A percentile compares a stretch with the other conserved stretches of the same genome.
phyloP scores from a whole-genome alignment of 2,888 invertebrate genomes.

The Xanthorhoe designata region DNA sequence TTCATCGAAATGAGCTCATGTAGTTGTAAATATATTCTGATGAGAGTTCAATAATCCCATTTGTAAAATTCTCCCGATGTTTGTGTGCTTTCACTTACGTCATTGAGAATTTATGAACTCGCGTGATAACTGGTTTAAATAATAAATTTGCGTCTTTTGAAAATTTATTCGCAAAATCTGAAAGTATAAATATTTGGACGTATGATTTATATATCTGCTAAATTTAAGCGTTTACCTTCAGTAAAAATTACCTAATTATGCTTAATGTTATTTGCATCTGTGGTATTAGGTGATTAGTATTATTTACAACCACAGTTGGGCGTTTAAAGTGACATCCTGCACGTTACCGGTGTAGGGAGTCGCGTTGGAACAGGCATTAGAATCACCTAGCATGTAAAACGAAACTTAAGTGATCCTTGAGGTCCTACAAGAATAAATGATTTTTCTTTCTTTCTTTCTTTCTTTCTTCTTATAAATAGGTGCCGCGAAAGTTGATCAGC shows the following conservation, averaged over 20 bases:
- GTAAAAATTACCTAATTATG: neutral
- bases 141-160: constrained; percentile 9
- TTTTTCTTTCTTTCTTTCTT: too few relatives aligned
- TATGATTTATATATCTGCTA: constrained; percentile 1
- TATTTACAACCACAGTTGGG: too few relatives aligned
- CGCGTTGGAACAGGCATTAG: too few relatives aligned
- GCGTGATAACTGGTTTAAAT: constrained; percentile 13
- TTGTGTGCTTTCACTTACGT: constrained; percentile 21
- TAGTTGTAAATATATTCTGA: constrained; percentile 28
- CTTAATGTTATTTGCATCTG: too few relatives aligned
- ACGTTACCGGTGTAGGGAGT: too few relatives aligned
- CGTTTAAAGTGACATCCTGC: too few relatives aligned
- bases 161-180: neutral
- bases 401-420: too few relatives aligned
- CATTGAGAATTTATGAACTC: constrained; percentile 23
- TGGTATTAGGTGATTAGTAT: too few relatives aligned
- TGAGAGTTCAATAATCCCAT: constrained; percentile 53
- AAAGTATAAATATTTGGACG: constrained; percentile 1
- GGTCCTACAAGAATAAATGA: too few relatives aligned
- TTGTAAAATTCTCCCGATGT: constrained; percentile 36
- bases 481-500: too few relatives aligned
- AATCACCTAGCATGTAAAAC: too few relatives aligned
- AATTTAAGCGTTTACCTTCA: neutral
- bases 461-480: too few relatives aligned
- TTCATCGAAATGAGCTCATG: constrained; percentile 31